A percentile compares a stretch with the other conserved stretches of the same genome.
phyloP scores from a whole-genome alignment of 2,888 invertebrate species.

The Apoda limacodes region DNA sequence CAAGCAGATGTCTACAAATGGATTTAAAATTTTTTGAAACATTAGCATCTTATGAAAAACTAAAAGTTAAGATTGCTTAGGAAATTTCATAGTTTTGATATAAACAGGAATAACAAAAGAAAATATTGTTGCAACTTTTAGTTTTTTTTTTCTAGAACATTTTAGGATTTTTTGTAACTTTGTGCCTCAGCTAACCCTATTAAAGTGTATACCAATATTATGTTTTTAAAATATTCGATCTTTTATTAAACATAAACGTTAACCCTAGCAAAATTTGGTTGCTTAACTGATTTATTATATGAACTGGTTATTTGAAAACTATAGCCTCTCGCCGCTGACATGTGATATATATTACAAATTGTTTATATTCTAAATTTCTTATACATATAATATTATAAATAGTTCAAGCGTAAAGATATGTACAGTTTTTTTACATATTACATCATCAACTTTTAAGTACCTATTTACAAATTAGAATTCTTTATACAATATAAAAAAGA shows the following conservation, averaged over 20 bases:
- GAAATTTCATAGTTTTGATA: constrained; percentile 3
- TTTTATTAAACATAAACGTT: no score
- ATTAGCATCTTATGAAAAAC: no score
- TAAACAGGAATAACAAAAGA: no score
- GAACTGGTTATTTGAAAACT: constrained; percentile 9
- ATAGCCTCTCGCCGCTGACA: constrained; percentile 20
- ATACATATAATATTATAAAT: constrained; percentile 59
- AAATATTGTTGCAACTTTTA: no score
- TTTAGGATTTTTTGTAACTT: not conserved
- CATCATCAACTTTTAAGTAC: constrained; percentile 55
- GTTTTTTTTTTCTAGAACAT: not conserved
- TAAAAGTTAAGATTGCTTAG: constrained; percentile 14
- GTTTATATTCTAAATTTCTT: constrained; percentile 41
- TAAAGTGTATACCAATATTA: no score
- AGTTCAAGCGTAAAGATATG: constrained; percentile 68
- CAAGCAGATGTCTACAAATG: no score
- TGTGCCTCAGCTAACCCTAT: no score
- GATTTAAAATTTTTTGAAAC: no score
- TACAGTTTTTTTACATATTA: constrained; percentile 69
- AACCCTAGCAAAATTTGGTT: no score
- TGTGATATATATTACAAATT: constrained; percentile 36
- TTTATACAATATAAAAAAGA: constrained; percentile 68
- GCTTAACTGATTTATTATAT: constrained; percentile 12
- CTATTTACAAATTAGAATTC: constrained; percentile 70
- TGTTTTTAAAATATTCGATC: no score